Evolutionary conservation across 1,140 invertebrate genomes (phyloP).

Genomic region (Procambarus virginalis): DNA sequence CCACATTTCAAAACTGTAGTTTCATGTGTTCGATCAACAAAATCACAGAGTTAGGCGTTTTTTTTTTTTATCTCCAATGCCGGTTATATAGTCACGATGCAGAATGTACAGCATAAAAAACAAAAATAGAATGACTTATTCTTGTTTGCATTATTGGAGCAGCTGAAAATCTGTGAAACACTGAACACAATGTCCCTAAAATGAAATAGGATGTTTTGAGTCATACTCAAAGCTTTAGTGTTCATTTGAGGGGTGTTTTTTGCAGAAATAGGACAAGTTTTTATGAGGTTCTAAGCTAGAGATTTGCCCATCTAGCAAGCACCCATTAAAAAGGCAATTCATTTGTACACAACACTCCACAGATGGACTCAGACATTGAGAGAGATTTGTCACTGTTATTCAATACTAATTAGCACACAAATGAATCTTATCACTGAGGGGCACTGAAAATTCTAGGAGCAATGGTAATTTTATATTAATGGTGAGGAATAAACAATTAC

Average conservation of each 20-base stretch:
- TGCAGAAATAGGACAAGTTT: slow-evolving; percentile 37
- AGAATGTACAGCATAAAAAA: slow-evolving; percentile 37
- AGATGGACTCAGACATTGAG: slow-evolving; percentile 30
- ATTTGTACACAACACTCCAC: slow-evolving; percentile 53
- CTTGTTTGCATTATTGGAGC: not conserved
- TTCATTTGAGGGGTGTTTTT: slow-evolving; percentile 27
- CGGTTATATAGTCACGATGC: not conserved
- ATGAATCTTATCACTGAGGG: slow-evolving; percentile 18
- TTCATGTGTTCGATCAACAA: slow-evolving; percentile 39
- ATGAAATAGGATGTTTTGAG: slow-evolving; percentile 2
- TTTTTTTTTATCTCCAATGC: slow-evolving; percentile 23
- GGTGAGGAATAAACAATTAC: slow-evolving; percentile 10
- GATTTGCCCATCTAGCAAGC: slow-evolving; percentile 51
- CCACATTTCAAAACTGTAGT: slow-evolving; percentile 23
- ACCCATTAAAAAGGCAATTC: slow-evolving; percentile 49
- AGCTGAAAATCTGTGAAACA: slow-evolving; percentile 4
- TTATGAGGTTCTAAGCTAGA: slow-evolving; percentile 45
- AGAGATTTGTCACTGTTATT: slow-evolving; percentile 9
- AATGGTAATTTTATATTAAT: slow-evolving; percentile 13
- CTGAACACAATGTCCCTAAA: not conserved
- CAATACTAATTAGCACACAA: not conserved
- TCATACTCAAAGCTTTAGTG: slow-evolving; percentile 17
- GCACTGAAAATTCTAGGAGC: slow-evolving; percentile 10
- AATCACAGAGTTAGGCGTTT: slow-evolving; percentile 25
- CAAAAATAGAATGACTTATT: slow-evolving; percentile 19